Conservation (phyloP, 2,888 invertebrate species). For the Sipha maydis region DNA sequence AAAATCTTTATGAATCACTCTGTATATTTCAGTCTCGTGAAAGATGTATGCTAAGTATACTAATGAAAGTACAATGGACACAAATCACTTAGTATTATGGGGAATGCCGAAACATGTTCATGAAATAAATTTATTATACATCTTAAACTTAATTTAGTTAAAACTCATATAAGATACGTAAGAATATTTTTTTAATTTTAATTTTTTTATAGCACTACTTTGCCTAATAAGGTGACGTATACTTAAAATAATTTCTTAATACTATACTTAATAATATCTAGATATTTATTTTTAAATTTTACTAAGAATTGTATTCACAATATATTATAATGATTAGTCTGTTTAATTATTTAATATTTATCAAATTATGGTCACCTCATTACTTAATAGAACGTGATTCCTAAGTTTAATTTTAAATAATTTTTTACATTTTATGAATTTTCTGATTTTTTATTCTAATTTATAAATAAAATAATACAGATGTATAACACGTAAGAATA, state of each 20-base stretch:
- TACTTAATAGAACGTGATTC: no score
- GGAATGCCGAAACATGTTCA: neutral
- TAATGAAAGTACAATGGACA: slow-evolving; percentile 21
- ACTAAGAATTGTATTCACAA: no score
- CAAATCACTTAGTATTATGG: slow-evolving; percentile 22
- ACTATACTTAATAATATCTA: no score
- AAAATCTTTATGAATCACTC: neutral
- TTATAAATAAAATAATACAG: no score
- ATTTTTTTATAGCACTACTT: neutral
- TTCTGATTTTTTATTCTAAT: no score
- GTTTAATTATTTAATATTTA: neutral
- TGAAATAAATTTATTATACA: neutral
- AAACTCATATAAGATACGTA: neutral
- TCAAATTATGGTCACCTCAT: neutral
- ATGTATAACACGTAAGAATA: neutral
- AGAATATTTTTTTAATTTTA: neutral
- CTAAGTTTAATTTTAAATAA: no score
- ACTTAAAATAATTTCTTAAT: neutral
- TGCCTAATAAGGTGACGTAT: neutral
- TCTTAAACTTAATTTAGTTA: neutral
- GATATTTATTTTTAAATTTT: no score
- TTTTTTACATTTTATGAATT: no score
- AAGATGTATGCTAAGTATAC: neutral
- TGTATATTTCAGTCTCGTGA: neutral
- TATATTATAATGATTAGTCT: neutral